Conservation (phyloP, 2,888 invertebrate species). For the Halocaridina rubra region DNA sequence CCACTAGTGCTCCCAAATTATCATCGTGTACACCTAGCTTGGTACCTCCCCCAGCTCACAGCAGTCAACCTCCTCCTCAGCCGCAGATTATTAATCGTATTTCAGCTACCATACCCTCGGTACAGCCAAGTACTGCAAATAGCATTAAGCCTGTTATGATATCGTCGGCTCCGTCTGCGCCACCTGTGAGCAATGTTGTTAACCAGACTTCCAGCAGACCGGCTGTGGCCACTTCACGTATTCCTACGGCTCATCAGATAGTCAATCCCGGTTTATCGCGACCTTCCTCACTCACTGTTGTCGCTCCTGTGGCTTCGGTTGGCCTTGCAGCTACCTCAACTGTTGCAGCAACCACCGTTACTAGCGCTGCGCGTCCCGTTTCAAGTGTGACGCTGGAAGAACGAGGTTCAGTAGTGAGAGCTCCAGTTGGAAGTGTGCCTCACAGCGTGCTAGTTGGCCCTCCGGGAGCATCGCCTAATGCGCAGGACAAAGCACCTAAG, state of each 20-base stretch:
- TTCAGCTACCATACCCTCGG: neutral
- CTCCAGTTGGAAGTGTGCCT: slow-evolving; percentile 41
- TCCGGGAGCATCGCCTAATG: slow-evolving; percentile 12
- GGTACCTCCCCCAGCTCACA: slow-evolving; percentile 46
- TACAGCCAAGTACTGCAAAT: neutral
- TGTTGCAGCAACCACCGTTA: slow-evolving; percentile 20
- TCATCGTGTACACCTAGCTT: slow-evolving; percentile 29
- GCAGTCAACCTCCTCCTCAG: slow-evolving; percentile 26
- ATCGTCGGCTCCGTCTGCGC: neutral
- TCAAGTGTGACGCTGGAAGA: slow-evolving; percentile 21
- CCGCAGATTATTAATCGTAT: slow-evolving; percentile 36
- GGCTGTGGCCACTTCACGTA: slow-evolving; percentile 68
- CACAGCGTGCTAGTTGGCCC: slow-evolving; percentile 24
- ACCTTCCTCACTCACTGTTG: slow-evolving; percentile 41
- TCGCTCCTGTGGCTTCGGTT: slow-evolving; percentile 48
- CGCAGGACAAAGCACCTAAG: slow-evolving; percentile 40
- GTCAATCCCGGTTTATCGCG: slow-evolving; percentile 19
- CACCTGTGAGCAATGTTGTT: slow-evolving; percentile 65
- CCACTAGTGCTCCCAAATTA: slow-evolving; percentile 50
- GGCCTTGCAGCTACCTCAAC: slow-evolving; percentile 14
- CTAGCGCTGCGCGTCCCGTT: slow-evolving; percentile 11
- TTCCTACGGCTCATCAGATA: slow-evolving; percentile 31
- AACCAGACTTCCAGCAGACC: slow-evolving; percentile 82
- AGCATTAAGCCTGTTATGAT: slow-evolving; percentile 17
- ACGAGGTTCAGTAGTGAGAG: slow-evolving; percentile 42